phyloP scores from a whole-genome alignment of 2,113 vertebrate species.

The Psophia crepitans region DNA sequence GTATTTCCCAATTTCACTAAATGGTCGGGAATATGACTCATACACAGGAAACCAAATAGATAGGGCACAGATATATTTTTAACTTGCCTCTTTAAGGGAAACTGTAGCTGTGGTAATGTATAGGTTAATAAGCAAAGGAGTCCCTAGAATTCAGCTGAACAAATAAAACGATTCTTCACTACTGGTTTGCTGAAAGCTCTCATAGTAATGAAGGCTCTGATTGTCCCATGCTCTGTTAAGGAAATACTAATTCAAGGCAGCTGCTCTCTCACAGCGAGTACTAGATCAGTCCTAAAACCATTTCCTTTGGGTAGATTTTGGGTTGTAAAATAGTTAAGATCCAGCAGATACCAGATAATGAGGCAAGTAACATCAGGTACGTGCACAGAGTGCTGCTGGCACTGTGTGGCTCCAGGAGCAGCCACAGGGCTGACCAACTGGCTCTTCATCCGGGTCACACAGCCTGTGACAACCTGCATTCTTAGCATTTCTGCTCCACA shows the following conservation, averaged over 20 bases:
- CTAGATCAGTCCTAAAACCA: neutral
- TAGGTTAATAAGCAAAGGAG: conserved; percentile 39
- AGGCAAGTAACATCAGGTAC: neutral
- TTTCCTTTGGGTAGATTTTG: neutral
- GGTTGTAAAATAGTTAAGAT: neutral
- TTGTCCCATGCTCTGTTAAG: neutral
- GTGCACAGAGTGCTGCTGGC: neutral
- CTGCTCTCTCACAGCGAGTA: neutral
- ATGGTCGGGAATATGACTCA: conserved; percentile 19
- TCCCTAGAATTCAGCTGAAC: conserved; percentile 17
- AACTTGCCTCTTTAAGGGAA: neutral
- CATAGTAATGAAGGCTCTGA: neutral
- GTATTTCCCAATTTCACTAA: conserved; percentile 37
- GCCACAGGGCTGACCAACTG: neutral
- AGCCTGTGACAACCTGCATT: neutral
- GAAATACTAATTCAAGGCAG: conserved; percentile 30
- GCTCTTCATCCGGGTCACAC: neutral
- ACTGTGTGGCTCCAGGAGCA: neutral
- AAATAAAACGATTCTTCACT: conserved; percentile 39
- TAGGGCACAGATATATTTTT: conserved; percentile 9
- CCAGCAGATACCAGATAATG: neutral
- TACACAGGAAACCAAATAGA: conserved; percentile 22
- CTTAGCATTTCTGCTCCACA: neutral
- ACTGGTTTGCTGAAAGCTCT: conserved; percentile 7
- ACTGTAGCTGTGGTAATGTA: conserved; percentile 14